A percentile compares a stretch with the other conserved stretches of the same genome.
Evolutionary conservation across 2,888 invertebrate genomes (phyloP).

Genomic region (Eugnorisma glareosa): DNA sequence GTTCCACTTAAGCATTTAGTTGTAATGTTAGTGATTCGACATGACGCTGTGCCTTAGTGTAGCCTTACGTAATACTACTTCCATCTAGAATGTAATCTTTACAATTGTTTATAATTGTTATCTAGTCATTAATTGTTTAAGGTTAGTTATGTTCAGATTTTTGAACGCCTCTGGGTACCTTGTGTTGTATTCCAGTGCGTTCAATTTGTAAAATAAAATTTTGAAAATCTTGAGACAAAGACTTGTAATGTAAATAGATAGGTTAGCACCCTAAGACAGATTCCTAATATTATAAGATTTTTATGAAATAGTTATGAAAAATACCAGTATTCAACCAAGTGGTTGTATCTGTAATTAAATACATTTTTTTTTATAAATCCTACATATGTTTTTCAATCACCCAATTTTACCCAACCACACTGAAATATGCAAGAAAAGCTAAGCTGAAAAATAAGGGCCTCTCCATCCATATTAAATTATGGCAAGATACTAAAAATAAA

Average conservation of each 20-base stretch:
- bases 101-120: conserved; percentile 83
- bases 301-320: conserved; percentile 75
- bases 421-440: neutral
- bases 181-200: conserved; percentile 30
- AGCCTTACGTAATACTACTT: conserved; percentile 82
- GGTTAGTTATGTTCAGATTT: conserved; percentile 70
- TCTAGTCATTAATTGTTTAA: conserved; percentile 87
- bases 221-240: conserved; percentile 83
- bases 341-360: conserved; percentile 80
- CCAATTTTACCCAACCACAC: neutral
- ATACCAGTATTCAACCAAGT: conserved; percentile 74
- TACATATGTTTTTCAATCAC: conserved; percentile 43
- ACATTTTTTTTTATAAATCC: conserved; percentile 62
- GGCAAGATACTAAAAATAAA: conserved; percentile 53
- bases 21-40: conserved; percentile 81
- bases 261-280: conserved; percentile 87
- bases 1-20: conserved; percentile 87
- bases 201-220: conserved; percentile 60
- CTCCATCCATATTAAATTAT: conserved; percentile 30
- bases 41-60: conserved; percentile 88
- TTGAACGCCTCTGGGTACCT: conserved; percentile 38
- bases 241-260: conserved; percentile 84
- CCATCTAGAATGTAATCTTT: conserved; percentile 77
- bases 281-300: conserved; percentile 88
- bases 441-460: conserved; percentile 15